A percentile compares a stretch with the other conserved stretches of the same genome.
Conservation (phyloP, 2,797 vertebrate species). For the Chiroxiphia lanceolata region DNA sequence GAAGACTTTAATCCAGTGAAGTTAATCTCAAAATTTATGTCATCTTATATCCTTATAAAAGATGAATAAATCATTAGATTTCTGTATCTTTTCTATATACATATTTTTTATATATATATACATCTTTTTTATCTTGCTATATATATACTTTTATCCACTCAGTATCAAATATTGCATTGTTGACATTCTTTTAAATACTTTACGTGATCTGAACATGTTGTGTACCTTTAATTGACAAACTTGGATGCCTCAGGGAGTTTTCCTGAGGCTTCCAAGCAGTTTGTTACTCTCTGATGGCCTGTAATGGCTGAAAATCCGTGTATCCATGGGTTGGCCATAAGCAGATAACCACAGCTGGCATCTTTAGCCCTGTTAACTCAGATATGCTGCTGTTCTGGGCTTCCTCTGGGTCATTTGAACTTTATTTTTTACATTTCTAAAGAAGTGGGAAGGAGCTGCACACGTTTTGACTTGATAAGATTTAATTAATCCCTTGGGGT, state of each 20-base stretch:
- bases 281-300: not conserved
- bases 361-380: not conserved
- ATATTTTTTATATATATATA: not conserved
- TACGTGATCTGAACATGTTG: rapidly evolving
- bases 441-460: not conserved
- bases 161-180: not conserved
- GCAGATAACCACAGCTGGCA: not conserved
- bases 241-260: not conserved
- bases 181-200: not conserved
- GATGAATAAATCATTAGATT: not conserved
- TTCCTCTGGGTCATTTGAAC: not conserved
- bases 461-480: not conserved
- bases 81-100: not conserved
- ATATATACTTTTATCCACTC: not conserved
- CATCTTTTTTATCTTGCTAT: not conserved
- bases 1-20: not conserved
- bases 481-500: not conserved
- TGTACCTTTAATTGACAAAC: not conserved
- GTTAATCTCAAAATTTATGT: not conserved
- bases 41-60: not conserved
- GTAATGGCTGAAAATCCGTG: too few species aligned
- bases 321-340: not conserved
- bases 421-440: not conserved
- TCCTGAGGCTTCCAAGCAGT: not conserved
- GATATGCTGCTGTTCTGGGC: not conserved